These are phyloP conservation scores for Chymomyza caudatula DNA, from an alignment of 2,888 invertebrate genomes.

Conservation along the genomic window DNA sequence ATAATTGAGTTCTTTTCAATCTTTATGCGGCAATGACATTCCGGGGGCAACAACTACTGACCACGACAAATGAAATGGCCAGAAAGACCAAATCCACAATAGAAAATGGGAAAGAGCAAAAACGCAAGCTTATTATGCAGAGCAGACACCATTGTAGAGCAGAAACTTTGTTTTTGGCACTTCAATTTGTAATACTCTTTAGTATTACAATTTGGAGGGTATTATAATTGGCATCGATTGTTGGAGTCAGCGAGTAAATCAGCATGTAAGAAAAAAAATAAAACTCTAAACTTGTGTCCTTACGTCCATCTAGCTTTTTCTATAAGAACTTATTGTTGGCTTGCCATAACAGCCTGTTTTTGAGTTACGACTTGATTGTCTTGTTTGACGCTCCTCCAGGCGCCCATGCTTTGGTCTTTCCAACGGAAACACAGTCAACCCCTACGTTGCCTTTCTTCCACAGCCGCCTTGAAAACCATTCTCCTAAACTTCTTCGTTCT, in stretches of 20 bases:
- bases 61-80: background rate
- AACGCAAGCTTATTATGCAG: background rate
- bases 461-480: too few relatives aligned
- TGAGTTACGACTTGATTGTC: too few relatives aligned
- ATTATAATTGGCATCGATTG: background rate
- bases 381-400: too few relatives aligned
- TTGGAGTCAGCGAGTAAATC: background rate
- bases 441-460: too few relatives aligned
- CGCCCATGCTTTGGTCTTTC: too few relatives aligned
- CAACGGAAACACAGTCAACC: too few relatives aligned
- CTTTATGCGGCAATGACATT: conserved; percentile 4
- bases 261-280: too few relatives aligned
- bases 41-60: background rate
- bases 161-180: background rate
- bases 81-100: background rate
- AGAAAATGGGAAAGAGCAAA: background rate
- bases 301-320: too few relatives aligned
- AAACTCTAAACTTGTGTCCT: too few relatives aligned
- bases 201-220: background rate
- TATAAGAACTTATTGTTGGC: too few relatives aligned
- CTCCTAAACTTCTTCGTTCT: too few relatives aligned
- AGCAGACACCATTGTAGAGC: background rate
- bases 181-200: background rate
- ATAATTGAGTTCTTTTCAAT: conserved; percentile 70
- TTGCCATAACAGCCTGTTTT: too few relatives aligned